Evolutionary conservation across 1,140 invertebrate genomes (phyloP).

Genomic region (Drosophila bifasciata): DNA sequence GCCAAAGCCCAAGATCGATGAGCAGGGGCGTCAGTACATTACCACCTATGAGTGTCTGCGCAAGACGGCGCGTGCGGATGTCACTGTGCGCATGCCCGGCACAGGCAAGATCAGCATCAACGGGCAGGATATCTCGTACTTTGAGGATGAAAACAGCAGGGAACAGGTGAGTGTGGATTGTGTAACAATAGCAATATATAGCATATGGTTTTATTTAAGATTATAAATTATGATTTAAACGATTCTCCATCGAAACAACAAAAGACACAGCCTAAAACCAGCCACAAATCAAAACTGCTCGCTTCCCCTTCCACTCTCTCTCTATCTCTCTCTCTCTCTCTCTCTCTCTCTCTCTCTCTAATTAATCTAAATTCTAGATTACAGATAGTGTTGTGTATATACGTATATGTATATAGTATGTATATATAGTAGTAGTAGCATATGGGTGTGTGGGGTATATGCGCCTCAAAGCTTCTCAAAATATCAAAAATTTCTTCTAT

Average conservation of each 20-base stretch:
- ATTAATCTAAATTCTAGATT: constrained; percentile 56
- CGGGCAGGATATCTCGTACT: constrained; percentile 91
- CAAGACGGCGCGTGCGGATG: constrained; percentile 89
- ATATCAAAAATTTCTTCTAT: constrained; percentile 51
- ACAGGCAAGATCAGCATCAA: constrained; percentile 94
- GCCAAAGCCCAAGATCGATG: constrained; percentile 88
- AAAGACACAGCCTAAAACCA: constrained; percentile 77
- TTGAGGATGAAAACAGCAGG: constrained; percentile 87
- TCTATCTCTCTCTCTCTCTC: background rate
- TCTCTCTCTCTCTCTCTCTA: constrained; percentile 9
- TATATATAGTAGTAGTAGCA: constrained; percentile 24
- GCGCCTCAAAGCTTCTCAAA: constrained; percentile 49
- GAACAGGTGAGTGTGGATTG: constrained; percentile 90
- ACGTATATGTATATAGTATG: constrained; percentile 38
- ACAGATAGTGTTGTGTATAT: constrained; percentile 39
- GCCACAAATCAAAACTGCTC: constrained; percentile 76
- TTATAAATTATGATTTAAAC: constrained; percentile 69
- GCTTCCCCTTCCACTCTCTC: constrained; percentile 41
- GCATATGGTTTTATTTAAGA: constrained; percentile 57
- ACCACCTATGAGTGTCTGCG: constrained; percentile 89
- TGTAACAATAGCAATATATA: constrained; percentile 56
- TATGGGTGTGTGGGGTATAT: constrained; percentile 49
- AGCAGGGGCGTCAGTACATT: constrained; percentile 88
- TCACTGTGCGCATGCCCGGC: constrained; percentile 89
- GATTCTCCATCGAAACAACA: constrained; percentile 75